These are phyloP conservation scores for Heterochromis multidens DNA, from an alignment of 2,113 vertebrate genomes.

Conservation along the genomic window DNA sequence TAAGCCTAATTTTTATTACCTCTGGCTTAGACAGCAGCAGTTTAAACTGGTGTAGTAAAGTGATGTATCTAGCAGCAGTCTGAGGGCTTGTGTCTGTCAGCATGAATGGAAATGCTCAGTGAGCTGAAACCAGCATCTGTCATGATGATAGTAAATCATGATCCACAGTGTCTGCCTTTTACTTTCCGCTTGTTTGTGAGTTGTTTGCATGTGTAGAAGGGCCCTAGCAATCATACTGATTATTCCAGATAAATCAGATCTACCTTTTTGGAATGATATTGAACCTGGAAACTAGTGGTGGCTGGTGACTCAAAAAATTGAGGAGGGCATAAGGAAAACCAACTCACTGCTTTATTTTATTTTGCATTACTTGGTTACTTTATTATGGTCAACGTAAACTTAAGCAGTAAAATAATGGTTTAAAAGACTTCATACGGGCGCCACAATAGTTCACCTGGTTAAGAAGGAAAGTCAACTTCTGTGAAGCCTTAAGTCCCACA, in stretches of 20 bases:
- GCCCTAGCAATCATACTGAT: neutral
- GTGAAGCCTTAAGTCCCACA: too few relatives aligned
- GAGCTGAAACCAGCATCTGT: conserved; percentile 18
- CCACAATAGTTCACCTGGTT: too few relatives aligned
- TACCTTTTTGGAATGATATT: too few relatives aligned
- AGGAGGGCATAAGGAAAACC: too few relatives aligned
- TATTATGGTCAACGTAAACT: too few relatives aligned
- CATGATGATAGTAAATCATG: conserved; percentile 25
- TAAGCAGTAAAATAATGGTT: too few relatives aligned
- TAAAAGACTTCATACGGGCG: too few relatives aligned
- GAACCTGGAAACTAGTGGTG: too few relatives aligned
- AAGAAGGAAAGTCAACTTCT: too few relatives aligned
- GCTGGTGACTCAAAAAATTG: too few relatives aligned
- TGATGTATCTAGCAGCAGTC: conserved; percentile 7
- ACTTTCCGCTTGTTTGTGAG: neutral
- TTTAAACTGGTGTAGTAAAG: neutral
- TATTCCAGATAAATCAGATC: neutral
- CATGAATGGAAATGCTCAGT: conserved; percentile 2
- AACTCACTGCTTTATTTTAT: too few relatives aligned
- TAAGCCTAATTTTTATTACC: conserved; percentile 1
- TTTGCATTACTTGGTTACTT: too few relatives aligned
- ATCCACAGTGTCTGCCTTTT: neutral
- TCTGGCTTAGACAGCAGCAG: neutral
- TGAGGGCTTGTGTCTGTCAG: conserved; percentile 4
- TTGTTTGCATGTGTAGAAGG: neutral